phyloP scores from a whole-genome alignment of 1,140 invertebrate genomes.

The Pseudomyrmex flavicornis region DNA sequence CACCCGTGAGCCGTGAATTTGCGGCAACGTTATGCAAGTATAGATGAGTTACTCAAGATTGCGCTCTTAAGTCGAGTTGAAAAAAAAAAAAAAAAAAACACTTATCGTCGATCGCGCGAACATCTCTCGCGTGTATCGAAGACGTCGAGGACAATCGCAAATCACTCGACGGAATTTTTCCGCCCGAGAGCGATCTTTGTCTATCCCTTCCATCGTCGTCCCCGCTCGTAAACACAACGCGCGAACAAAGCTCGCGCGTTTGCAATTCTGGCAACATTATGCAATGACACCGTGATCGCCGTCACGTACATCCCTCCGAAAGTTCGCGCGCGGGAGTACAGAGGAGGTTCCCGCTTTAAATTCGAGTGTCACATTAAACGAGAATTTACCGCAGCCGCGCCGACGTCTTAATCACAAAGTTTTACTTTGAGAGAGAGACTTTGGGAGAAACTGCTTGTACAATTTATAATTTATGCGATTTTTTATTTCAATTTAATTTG shows the following conservation, averaged over 20 bases:
- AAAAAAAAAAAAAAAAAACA: conserved; percentile 45
- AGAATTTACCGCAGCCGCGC: conserved; percentile 6
- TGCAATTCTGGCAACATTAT: conserved; percentile 45
- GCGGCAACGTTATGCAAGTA: conserved; percentile 61
- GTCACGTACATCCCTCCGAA: neutral
- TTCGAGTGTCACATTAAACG: conserved; percentile 11
- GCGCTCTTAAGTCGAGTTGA: neutral
- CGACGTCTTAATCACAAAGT: neutral
- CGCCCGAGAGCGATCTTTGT: neutral
- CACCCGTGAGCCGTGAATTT: neutral
- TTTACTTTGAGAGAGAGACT: neutral
- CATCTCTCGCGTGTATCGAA: too few relatives aligned
- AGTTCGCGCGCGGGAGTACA: too few relatives aligned
- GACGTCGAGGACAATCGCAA: too few relatives aligned
- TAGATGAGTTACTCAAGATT: conserved; percentile 22
- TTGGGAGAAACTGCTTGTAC: neutral
- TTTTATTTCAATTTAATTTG: neutral
- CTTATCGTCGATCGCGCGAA: conserved; percentile 25
- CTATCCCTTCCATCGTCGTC: neutral
- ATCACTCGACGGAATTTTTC: conserved; percentile 15
- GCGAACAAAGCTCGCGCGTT: conserved; percentile 18
- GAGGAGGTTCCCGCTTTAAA: neutral
- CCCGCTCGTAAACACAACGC: conserved; percentile 34
- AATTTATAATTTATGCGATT: neutral
- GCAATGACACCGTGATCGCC: conserved; percentile 27